phyloP scores from a whole-genome alignment of 2,113 vertebrate genomes.

The Silurus meridionalis region DNA sequence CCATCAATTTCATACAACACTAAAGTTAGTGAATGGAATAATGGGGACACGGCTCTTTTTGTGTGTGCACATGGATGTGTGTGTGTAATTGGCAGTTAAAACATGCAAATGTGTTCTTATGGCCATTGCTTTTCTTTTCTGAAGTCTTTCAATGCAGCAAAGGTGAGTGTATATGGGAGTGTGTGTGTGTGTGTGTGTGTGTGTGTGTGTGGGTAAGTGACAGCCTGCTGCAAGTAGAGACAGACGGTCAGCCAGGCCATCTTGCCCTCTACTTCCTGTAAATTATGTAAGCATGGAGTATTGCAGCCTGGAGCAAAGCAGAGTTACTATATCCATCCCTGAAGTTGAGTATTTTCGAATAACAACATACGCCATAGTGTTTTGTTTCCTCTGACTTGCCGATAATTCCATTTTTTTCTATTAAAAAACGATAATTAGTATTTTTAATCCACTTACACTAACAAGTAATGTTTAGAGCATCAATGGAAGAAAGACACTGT shows the following conservation, averaged over 20 bases:
- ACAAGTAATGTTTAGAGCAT: neutral
- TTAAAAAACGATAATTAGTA: neutral
- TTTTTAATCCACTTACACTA: neutral
- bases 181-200: neutral
- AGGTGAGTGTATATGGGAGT: neutral
- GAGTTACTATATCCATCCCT: neutral
- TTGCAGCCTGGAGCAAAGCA: neutral
- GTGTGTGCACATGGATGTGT: neutral
- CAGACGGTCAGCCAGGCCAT: neutral
- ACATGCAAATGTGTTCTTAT: neutral
- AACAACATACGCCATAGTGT: neutral
- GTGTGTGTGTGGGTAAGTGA: neutral
- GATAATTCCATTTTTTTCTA: neutral
- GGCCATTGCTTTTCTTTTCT: neutral
- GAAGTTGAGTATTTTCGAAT: neutral
- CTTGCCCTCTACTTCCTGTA: no score
- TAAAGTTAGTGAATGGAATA: conserved; percentile 18
- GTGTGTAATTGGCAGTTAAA: conserved; percentile 12
- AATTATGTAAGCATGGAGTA: neutral
- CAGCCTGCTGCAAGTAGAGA: neutral
- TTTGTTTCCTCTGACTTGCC: neutral
- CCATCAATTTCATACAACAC: conserved; percentile 18
- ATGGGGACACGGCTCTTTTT: neutral
- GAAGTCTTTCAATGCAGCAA: neutral
- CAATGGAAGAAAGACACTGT: no score